Conservation (phyloP, 2,797 vertebrate species). For the Ceryle rudis region DNA sequence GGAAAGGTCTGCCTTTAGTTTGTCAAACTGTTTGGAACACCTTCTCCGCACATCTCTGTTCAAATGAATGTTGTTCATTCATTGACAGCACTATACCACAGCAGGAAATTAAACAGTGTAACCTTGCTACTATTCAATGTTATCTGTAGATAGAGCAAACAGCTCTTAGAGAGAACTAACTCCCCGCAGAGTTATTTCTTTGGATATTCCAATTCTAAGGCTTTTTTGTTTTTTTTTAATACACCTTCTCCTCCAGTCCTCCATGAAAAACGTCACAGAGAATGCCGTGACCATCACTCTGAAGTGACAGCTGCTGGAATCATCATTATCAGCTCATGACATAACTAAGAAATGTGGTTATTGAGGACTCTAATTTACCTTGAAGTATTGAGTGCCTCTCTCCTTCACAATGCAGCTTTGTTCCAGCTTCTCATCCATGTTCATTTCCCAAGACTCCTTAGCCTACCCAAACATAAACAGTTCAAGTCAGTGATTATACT, state of each 20-base stretch:
- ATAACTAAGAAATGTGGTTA: neutral
- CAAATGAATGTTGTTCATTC: neutral
- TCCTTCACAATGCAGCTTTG: slow-evolving; percentile 93
- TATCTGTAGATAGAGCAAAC: neutral
- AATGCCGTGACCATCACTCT: neutral
- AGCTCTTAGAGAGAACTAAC: neutral
- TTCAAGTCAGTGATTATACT: neutral
- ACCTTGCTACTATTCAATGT: neutral
- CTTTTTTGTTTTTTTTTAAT: neutral
- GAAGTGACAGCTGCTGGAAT: neutral
- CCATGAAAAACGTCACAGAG: neutral
- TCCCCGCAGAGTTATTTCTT: neutral
- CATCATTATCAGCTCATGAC: neutral
- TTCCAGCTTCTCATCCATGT: slow-evolving; percentile 89
- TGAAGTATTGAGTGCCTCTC: slow-evolving; percentile 94
- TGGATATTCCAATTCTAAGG: neutral
- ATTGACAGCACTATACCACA: neutral
- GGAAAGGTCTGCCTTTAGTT: neutral
- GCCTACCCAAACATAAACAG: slow-evolving; percentile 79
- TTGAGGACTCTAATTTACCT: slow-evolving; percentile 78
- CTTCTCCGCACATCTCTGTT: neutral
- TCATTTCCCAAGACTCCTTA: slow-evolving; percentile 99
- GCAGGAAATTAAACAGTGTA: neutral
- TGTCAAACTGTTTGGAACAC: neutral
- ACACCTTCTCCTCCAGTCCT: neutral